Conservation (phyloP, 2,113 vertebrate species). For the Eclectus roratus region DNA sequence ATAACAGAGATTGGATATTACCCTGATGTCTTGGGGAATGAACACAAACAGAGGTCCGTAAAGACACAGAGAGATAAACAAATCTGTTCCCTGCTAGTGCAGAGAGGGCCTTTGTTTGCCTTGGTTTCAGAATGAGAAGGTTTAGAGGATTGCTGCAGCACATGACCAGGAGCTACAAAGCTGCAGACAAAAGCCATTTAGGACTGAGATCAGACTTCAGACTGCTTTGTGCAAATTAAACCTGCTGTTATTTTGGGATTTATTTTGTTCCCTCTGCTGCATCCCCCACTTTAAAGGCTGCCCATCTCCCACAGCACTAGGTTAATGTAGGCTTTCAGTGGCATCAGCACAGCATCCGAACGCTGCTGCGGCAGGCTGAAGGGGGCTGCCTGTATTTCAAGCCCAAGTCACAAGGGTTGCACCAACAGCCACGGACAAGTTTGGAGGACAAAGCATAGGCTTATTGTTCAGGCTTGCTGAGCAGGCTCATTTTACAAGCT, state of each 20-base stretch:
- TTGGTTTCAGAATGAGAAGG: not conserved
- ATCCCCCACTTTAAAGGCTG: not conserved
- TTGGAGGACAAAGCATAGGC: not conserved
- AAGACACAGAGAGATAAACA: not conserved
- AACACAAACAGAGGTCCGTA: not conserved
- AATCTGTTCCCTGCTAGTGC: not conserved
- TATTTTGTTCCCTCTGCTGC: not conserved
- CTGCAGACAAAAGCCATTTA: conserved; percentile 28
- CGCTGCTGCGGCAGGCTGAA: not conserved
- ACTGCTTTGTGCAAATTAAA: not conserved
- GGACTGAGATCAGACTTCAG: not conserved
- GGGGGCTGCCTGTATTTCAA: not conserved
- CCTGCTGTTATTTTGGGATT: not conserved
- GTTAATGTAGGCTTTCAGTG: rapidly evolving
- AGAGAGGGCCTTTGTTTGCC: conserved; percentile 34
- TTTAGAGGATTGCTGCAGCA: conserved; percentile 28
- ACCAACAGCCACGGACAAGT: not conserved
- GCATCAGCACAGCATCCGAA: not conserved
- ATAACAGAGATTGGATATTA: not conserved
- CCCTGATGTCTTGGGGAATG: not conserved
- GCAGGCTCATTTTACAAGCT: not conserved
- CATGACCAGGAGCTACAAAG: conserved; percentile 17
- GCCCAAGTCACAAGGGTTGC: not conserved
- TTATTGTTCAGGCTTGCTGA: not conserved
- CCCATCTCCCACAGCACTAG: rapidly evolving